These are phyloP conservation scores for Sphaeramia orbicularis DNA, from an alignment of 2,797 vertebrate genomes.

Conservation along the genomic window DNA sequence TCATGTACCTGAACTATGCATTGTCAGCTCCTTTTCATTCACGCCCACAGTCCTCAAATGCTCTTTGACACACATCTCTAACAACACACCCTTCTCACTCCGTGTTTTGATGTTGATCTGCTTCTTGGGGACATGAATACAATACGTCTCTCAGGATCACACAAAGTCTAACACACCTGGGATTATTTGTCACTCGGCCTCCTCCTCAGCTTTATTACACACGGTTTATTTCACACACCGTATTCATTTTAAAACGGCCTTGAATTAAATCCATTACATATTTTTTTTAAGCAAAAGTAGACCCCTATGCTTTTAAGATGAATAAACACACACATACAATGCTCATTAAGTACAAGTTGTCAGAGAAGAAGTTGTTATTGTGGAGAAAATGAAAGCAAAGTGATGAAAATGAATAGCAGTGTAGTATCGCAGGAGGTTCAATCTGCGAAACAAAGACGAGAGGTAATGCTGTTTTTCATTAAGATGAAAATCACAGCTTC, in stretches of 20 bases:
- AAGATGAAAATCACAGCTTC: too few species aligned
- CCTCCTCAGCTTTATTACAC: conserved; percentile 64
- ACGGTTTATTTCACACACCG: too few species aligned
- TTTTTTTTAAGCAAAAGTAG: too few species aligned
- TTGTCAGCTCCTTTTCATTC: conserved; percentile 45
- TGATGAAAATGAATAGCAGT: too few species aligned
- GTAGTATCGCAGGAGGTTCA: too few species aligned
- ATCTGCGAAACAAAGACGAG: too few species aligned
- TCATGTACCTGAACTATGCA: conserved; percentile 14
- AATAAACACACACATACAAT: conserved; percentile 14
- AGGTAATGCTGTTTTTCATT: too few species aligned
- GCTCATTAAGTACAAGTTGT: conserved; percentile 3
- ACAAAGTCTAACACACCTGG: conserved; percentile 64
- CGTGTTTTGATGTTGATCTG: conserved; percentile 47
- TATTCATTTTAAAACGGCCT: conserved; percentile 46
- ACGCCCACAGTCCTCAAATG: conserved; percentile 38
- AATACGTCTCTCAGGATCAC: conserved; percentile 56
- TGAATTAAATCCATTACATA: conserved; percentile 58
- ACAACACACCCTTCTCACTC: conserved; percentile 22
- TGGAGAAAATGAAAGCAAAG: too few species aligned
- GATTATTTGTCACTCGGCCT: conserved; percentile 57
- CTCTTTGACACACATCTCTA: conserved; percentile 38
- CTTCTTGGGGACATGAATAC: conserved; percentile 44
- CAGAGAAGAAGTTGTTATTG: too few species aligned
- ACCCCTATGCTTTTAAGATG: neutral